Evolutionary conservation across 2,113 vertebrate species (phyloP).

Genomic region (Lonchura striata): DNA sequence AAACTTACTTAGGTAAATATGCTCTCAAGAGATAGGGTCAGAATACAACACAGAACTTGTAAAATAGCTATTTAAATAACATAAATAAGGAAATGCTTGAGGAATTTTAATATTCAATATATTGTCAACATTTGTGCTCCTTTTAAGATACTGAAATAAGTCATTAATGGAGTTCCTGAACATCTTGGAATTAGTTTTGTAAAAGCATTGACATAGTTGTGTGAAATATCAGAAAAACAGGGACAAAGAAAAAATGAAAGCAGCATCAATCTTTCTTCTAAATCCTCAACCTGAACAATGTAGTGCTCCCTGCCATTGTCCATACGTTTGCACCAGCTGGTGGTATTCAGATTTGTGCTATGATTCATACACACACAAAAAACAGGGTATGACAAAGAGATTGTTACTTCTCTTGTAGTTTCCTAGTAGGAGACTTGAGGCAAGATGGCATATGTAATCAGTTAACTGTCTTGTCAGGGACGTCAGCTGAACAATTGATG

Average conservation of each 20-base stretch:
- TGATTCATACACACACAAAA: background rate
- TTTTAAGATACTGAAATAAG: background rate
- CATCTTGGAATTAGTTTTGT: background rate
- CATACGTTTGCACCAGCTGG: background rate
- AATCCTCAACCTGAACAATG: background rate
- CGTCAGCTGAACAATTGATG: background rate
- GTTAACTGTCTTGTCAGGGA: background rate
- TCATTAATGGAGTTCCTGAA: background rate
- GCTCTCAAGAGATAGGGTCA: background rate
- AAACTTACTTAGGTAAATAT: background rate
- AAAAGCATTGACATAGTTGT: background rate
- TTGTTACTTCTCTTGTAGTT: background rate
- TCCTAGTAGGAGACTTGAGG: background rate
- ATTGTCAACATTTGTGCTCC: background rate
- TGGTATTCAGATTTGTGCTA: background rate
- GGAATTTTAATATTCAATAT: background rate
- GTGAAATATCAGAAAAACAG: background rate
- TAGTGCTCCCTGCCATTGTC: background rate
- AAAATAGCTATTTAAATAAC: background rate
- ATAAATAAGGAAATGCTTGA: background rate
- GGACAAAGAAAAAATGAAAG: background rate
- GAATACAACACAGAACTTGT: background rate
- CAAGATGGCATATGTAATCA: background rate
- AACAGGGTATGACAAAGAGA: background rate
- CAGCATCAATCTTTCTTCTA: background rate